Conservation (phyloP, 2,113 vertebrate species). For the human region GRCh38 chr1:21346001-21346500, state of each 20-base stretch:
- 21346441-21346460: neutral
- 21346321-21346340: neutral
- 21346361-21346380: too few relatives aligned
- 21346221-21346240: neutral
- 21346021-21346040: constrained; percentile 43
- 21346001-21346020: constrained; percentile 44
- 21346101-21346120: neutral
- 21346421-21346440: neutral
- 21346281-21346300: neutral
- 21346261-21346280: constrained; percentile 39
- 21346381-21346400: neutral
- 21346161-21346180: neutral
- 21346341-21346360: too few relatives aligned
- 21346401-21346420: neutral
- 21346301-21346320: neutral
- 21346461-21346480: neutral
- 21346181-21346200: neutral
- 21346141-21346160: neutral
- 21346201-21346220: neutral
- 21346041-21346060: neutral
- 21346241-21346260: neutral
- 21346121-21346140: constrained; percentile 6
- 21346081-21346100: too few relatives aligned
- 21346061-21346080: neutral
- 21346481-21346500: too few relatives aligned